Percentiles rank a stretch among this genome's conserved stretches.
These are phyloP conservation scores for Falco rusticolus DNA, from an alignment of 2,797 vertebrate species.

Conservation along the genomic window DNA sequence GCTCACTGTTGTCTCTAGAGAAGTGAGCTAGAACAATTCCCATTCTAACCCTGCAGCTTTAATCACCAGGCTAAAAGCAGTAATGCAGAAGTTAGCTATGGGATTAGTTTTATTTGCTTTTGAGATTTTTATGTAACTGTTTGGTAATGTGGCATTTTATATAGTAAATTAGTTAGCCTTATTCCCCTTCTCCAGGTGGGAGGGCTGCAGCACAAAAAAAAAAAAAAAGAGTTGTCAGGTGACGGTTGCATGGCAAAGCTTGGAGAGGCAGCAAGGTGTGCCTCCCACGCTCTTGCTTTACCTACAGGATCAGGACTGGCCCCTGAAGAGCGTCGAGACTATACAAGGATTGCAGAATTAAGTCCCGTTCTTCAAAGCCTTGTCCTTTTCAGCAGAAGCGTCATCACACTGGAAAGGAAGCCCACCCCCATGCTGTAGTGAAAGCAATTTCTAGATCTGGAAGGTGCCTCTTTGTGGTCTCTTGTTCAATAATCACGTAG, in stretches of 20 bases:
- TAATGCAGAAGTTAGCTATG: neutral
- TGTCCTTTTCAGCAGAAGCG: neutral
- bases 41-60: neutral
- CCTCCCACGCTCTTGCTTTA: neutral
- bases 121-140: neutral
- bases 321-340: neutral
- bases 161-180: neutral
- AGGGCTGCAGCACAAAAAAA: neutral
- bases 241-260: neutral
- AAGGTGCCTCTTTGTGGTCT: neutral
- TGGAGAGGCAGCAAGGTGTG: neutral
- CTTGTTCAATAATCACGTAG: accelerated
- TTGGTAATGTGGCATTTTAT: neutral
- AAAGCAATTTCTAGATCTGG: accelerated
- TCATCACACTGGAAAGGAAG: neutral
- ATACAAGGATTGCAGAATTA: accelerated
- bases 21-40: neutral
- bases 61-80: neutral
- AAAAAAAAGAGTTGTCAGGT: too few species aligned
- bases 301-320: neutral
- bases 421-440: accelerated
- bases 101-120: neutral
- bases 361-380: neutral
- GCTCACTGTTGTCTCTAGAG: neutral
- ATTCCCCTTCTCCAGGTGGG: neutral